Conservation (phyloP, 2,113 vertebrate genomes). For the Mixornis gularis region DNA sequence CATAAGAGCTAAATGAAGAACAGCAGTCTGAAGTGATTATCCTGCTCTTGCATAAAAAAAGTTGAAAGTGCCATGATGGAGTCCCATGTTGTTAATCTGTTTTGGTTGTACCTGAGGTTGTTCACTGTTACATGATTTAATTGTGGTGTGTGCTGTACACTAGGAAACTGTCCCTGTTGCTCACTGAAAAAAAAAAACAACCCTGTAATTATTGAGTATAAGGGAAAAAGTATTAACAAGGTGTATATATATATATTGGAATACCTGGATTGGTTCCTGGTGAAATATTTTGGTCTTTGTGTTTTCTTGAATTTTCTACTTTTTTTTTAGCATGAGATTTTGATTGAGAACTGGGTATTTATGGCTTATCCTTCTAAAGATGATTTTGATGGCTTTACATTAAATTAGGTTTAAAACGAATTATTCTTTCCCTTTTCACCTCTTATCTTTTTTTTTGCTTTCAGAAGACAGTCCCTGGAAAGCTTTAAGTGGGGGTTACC, state of each 20-base stretch:
- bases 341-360: not conserved
- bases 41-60: not conserved
- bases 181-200: not conserved
- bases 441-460: not conserved
- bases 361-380: not conserved
- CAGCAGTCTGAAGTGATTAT: not conserved
- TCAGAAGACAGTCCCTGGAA: conserved; percentile 70
- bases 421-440: not conserved
- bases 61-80: not conserved
- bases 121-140: not conserved
- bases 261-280: not conserved
- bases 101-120: not conserved
- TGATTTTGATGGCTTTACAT: not conserved
- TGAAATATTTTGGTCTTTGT: not conserved
- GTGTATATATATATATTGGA: not conserved
- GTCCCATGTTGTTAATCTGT: not conserved
- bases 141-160: not conserved
- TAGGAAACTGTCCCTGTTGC: not conserved
- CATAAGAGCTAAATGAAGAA: not conserved
- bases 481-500: conserved; percentile 58
- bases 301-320: not conserved
- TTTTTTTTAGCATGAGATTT: not conserved
- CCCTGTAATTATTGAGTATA: not conserved
- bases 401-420: not conserved
- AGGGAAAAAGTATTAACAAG: not conserved